A percentile compares a stretch with the other conserved stretches of the same genome.
phyloP scores from a whole-genome alignment of 1,140 invertebrate species.

The Frieseomelitta varia region DNA sequence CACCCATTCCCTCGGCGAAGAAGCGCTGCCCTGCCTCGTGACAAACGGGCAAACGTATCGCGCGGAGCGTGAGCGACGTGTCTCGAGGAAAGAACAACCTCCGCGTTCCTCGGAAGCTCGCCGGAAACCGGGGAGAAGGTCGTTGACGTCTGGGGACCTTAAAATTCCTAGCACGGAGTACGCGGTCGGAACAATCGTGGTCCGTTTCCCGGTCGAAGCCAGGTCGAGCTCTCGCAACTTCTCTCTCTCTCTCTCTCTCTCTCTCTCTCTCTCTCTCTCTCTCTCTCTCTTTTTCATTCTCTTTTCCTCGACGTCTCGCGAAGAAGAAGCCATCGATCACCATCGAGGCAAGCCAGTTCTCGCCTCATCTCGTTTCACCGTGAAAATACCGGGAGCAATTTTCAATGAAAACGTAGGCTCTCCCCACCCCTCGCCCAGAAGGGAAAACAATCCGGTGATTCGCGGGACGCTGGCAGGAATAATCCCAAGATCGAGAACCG shows the following conservation, averaged over 20 bases:
- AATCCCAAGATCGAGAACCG: constrained; percentile 13
- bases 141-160: neutral
- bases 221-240: neutral
- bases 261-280: neutral
- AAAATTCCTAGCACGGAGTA: constrained; percentile 44
- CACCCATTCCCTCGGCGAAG: no score
- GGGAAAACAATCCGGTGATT: neutral
- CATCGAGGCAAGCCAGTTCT: neutral
- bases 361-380: neutral
- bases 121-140: neutral
- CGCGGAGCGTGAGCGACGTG: neutral
- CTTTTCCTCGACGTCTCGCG: constrained; percentile 6
- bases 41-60: neutral
- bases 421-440: no score
- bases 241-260: neutral
- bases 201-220: constrained; percentile 34
- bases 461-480: constrained; percentile 20
- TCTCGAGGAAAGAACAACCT: constrained; percentile 12
- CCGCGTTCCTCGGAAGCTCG: no score
- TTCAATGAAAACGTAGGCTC: neutral
- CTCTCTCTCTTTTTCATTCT: no score
- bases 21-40: no score
- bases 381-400: constrained; percentile 3
- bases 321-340: constrained; percentile 48
- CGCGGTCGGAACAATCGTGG: neutral